phyloP scores from a whole-genome alignment of 2,888 invertebrate genomes.

The Drosophila niveifrons region DNA sequence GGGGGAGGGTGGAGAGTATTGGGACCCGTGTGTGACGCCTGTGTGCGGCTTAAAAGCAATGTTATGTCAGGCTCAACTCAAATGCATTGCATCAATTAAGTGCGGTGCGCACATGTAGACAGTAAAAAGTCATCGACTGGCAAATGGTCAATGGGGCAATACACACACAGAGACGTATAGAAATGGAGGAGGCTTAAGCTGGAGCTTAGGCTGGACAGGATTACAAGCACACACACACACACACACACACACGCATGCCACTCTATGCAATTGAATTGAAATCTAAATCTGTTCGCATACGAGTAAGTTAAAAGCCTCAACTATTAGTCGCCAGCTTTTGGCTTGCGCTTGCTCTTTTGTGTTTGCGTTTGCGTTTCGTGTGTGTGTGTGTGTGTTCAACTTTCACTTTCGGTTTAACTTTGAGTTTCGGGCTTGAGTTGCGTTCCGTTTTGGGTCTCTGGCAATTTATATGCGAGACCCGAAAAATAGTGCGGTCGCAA shows the following conservation, averaged over 20 bases:
- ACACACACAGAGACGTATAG: conserved; percentile 1
- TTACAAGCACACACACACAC: conserved; percentile 50
- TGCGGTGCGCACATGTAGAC: conserved; percentile 61
- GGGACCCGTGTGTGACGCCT: conserved; percentile 14
- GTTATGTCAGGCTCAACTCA: conserved; percentile 69
- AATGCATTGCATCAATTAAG: conserved; percentile 75
- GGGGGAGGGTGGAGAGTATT: background rate
- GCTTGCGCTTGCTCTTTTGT: conserved; percentile 7
- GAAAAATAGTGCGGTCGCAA: conserved; percentile 57
- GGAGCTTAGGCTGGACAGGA: conserved; percentile 51
- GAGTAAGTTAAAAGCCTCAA: conserved; percentile 42
- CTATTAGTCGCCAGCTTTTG: conserved; percentile 36
- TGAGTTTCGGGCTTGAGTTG: background rate
- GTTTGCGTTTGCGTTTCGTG: conserved; percentile 2
- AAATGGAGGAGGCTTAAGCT: conserved; percentile 29
- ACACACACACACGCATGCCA: conserved; percentile 21
- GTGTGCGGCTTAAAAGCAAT: conserved; percentile 69
- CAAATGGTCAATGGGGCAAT: conserved; percentile 60
- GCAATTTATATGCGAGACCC: conserved; percentile 53
- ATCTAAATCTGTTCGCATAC: conserved; percentile 60
- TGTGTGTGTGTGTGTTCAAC: background rate
- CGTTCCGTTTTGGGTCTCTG: conserved; percentile 10
- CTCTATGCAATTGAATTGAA: conserved; percentile 73
- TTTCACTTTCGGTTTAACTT: background rate
- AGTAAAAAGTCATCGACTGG: conserved; percentile 73